Evolutionary conservation across 2,797 vertebrate species (phyloP), one percentile per base, ranked within the genome.

Genomic region (Crax fasciolata): DNA sequence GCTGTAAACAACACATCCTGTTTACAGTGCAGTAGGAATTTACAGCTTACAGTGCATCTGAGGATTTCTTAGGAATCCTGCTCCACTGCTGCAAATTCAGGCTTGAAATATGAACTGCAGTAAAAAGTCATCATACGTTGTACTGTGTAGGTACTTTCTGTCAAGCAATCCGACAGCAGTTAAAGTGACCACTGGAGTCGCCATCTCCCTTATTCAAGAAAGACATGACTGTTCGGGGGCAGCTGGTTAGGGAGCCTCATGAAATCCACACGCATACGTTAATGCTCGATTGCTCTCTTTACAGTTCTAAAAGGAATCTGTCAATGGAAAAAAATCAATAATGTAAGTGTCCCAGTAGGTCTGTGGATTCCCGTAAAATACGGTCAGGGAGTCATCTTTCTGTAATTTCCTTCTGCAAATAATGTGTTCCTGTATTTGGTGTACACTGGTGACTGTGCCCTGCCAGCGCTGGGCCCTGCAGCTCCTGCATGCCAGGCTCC

Each of bases 1-100:
- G 96, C 96, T 97, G 97, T 98, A 98, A 98, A 98, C 96, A 97
- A 98, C 76, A 84, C 67, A 96, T 96, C 89, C 95, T 95, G 88
- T 95, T 97, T 97, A 96, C 71, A 74, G 67, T 93, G 77, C 43
- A 84, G 84, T 66, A 94, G 82, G 95, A 96, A 97, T 97, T 92
- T 97, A 97, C 92, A 96, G 83, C 96, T 95, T 92, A 93, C 46
- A 80, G 71, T 75, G 63, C 73, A 85, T 84, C 84, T 87, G 84
- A 96, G 87, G 81, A 89, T 80, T 92, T 97, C 95, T 96, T 88
- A 90, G 96, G 68, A 97, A 93, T 94, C 52, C 3, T 65, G 65
- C 49, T 92, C 43, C 70, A 58, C 72, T 76, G 44, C 48, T 24
- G 79, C 46, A 92, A 91, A 92, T 75, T 93, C 76, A 78, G 48